Base-by-base conservation (phyloP, 2,888 invertebrate species). In the Troides aeacus region DNA sequence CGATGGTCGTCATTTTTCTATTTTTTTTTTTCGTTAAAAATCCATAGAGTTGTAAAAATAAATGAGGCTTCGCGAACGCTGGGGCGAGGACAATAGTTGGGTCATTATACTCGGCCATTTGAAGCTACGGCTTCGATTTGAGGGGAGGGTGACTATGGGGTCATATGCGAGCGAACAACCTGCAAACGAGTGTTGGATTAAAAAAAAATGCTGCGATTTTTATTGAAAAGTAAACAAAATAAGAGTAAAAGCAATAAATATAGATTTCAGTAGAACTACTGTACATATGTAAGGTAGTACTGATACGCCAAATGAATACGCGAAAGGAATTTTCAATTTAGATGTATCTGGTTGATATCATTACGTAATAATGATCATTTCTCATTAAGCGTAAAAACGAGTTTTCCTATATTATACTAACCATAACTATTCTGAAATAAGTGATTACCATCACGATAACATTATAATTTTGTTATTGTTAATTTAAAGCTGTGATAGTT, bases 31-130 rank as follows among this genome's bases (percentile, higher is more conserved):
- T 82, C 85, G 85, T 87, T 86, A 87, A 89, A 89, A 88, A 81
- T 80, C 84, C 86, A 81, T 84, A 76, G 81, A 81, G 87, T 82
- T 86, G 86, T 90, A 90, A 90, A 90, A 90, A 88, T 89, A 89
- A 90, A 90, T 74, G 79, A 79, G 78, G 74, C 77, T 78, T 76
- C 84, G 82, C 89, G 79, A 85, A 84, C 86, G 84, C 73, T 84
- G 86, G 88, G 88, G 88, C 83, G 87, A 87, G 85, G 85, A 92
- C 92, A 92, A 92, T 92, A 90, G 90, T 90, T 85, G 84, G 85
- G 84, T 89, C 90, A 91, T 92, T 92, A 91, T 86, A 83, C 84
- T 86, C 90, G 91, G 92, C 88, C 91, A 92, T 92, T 92, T 91
- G 87, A 82, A 81, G 79, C 80, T 78, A 81, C 77, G 82, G 82